Percentiles rank a stretch among this genome's conserved stretches.
phyloP scores from a whole-genome alignment of 2,113 vertebrate genomes.

The Prionailurus bengalensis region DNA sequence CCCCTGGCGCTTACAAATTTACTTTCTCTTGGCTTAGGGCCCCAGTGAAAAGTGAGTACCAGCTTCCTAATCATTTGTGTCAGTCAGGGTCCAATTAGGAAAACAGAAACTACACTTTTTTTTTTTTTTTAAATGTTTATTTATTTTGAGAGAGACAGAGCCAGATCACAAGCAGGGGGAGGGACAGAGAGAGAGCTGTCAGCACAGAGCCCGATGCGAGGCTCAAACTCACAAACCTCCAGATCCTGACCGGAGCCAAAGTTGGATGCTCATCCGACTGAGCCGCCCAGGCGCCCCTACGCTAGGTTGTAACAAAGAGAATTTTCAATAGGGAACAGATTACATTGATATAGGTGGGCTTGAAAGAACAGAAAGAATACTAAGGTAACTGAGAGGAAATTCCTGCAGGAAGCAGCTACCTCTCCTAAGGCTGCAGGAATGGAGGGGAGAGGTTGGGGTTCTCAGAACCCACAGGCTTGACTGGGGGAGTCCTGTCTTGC shows the following conservation, averaged over 20 bases:
- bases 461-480: background rate
- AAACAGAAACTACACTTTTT: constrained; percentile 7
- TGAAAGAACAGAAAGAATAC: background rate
- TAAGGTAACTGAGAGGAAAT: background rate
- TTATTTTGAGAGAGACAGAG: too few species aligned
- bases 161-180: too few species aligned
- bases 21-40: background rate
- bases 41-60: background rate
- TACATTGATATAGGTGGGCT: background rate
- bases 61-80: background rate
- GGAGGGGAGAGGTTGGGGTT: background rate
- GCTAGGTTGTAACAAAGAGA: background rate
- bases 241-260: too few species aligned
- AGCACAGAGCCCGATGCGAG: too few species aligned
- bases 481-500: background rate
- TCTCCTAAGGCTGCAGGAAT: background rate
- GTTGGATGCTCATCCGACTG: too few species aligned
- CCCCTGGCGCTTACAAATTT: background rate
- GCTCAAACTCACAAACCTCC: too few species aligned
- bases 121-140: too few species aligned
- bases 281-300: too few species aligned
- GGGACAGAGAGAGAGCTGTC: too few species aligned
- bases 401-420: background rate
- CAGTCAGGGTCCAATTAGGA: background rate
- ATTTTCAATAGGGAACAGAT: background rate